Base-by-base conservation (phyloP, 2,888 invertebrate genomes). In the Heliconius ethilla region DNA sequence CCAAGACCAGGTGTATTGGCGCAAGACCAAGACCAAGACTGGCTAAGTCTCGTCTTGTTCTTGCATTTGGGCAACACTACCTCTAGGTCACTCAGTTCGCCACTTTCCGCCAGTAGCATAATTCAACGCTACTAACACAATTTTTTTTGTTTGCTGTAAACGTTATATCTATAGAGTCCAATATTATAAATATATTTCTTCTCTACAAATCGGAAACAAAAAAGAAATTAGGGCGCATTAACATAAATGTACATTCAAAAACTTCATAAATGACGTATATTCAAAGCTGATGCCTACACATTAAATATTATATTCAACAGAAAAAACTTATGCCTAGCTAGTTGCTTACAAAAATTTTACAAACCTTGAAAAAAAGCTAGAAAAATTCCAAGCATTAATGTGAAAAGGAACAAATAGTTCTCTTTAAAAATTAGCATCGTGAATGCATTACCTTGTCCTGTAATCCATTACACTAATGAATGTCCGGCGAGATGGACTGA, bases 401-500 rank as follows among this genome's bases (percentile, higher is more conserved):
- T 59, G n/a, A 59, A 72, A 59, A 72, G 33, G 59, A 72, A 72
- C 59, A 72, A 59, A 59, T 59, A 72, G 70, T 37, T 62, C 75
- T 79, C 55, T 76, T 76, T 73, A 81, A 80, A 83, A 80, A 82
- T 81, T 81, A 80, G 78, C 80, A 81, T 78, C 81, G 79, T 78
- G 78, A 80, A 82, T 81, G 82, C 80, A 77, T 73, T 75, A 80
- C 80, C 78, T 75, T 80, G 80, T 79, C 78, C 78, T 79, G 80
- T 77, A 78, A 78, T 83, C 83, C 83, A 83, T 84, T 82, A 83
- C 73, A 75, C 77, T 83, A 83, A 84, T 83, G 80, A 82, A 82
- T 79, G 81, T 80, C 81, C 82, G 25, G 72, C 78, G 74, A 78
- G 79, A 78, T 77, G 78, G 77, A 77, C 70, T 76, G 78, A 81